Evolutionary conservation across 2,797 vertebrate species (phyloP), one percentile per base, ranked within the genome.

Genomic region (Semaprochilodus insignis): DNA sequence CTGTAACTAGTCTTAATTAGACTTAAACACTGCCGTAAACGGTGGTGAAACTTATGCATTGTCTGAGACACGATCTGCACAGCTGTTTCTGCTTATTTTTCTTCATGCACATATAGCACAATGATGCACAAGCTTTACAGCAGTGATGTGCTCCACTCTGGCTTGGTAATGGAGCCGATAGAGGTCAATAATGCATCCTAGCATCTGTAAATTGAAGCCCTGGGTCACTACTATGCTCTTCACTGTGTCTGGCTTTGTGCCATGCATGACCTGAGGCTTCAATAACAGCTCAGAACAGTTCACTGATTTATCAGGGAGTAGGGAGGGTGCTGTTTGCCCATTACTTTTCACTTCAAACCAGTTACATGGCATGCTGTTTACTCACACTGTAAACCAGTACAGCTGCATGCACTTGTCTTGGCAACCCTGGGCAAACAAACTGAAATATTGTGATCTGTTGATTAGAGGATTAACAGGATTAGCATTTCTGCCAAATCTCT

Each of bases 291-390:
- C 40, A 54, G 57, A 44, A 57, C 48, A 78, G 59, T 8, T 31
- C 51, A 34, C 52, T 36, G 31, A 69, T 34, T 77, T 40, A 54
- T 19, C 60, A 59, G 34, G n/a, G n/a, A n/a, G 31, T 8, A 66
- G 52, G 52, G 60, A 0, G 81, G 72, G 31, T 82, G 17, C 7
- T 44, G 57, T 57, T 78, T 52, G 19, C 17, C 25, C 21, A 51
- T 23, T 76, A 74, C 25, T 36, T 62, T 73, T 57, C 4, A 21
- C 34, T 67, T 83, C 23, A 27, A 55, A 55, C 36, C 48, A 65
- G 23, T 17, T 57, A 65, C 67, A 59, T 7, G 1, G 14, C 69
- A 48, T 15, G 34, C 13, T 31, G 51, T 74, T 67, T 74, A 71
- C 34, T 36, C 25, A 44, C n/a, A 2, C 6, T 66, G 17, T 40